Base-by-base conservation (phyloP, 2,113 vertebrate genomes). In the Sander vitreus region DNA sequence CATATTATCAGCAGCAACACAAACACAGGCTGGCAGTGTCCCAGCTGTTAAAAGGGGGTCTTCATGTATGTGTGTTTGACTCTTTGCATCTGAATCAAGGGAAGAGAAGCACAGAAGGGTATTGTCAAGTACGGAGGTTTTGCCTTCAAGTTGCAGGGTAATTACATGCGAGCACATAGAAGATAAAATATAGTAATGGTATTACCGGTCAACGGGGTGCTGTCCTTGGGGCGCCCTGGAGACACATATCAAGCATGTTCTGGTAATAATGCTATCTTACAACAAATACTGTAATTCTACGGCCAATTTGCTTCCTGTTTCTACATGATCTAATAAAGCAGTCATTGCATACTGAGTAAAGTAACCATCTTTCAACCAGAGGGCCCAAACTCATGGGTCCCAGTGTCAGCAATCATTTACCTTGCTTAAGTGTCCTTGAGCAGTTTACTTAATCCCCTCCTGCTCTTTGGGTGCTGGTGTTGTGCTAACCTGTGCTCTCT, bases 1-100 rank as follows among this genome's bases (percentile, higher is more conserved):
- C 74, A 73, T 79, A 90, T 88, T 89, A 93, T 93, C 88, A 92
- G 90, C 81, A 84, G 73, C 76, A 87, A 67, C 89, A 93, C 87
- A 89, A 94, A 89, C 81, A 89, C 66, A 63, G 55, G 60, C 87
- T 92, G 89, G 92, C 85, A 81, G 71, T 19, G n/a, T 63, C 80
- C 88, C 90, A 93, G 88, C 81, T 85, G 77, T 88, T 91, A 75
- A 85, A 76, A 33, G 1, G 74, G 68, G 73, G 78, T 88, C 84
- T 86, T 87, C 85, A 71, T 83, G 76, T 88, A 76, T 91, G 73
- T 69, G 58, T 81, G 82, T 48, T 73, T 43, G 77, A 60, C 67
- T 87, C 47, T 63, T 33, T 74, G 81, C 36, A 3, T 80, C 73
- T 78, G 76, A 88, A 88, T 88, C 73, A 85, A 85, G 81, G 85